phyloP scores from a whole-genome alignment of 2,113 vertebrate species.

The Ginglymostoma cirratum region DNA sequence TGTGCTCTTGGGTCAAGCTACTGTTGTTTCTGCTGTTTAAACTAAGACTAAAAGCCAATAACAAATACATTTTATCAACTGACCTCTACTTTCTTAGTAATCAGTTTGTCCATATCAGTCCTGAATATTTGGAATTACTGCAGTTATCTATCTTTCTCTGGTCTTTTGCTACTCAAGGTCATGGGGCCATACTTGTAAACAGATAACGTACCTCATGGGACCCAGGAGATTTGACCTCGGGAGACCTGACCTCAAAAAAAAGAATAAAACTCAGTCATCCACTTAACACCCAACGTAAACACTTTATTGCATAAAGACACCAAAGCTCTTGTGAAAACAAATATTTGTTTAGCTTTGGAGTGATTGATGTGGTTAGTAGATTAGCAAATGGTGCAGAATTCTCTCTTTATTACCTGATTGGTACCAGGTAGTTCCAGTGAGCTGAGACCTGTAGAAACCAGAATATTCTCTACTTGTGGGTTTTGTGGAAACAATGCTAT shows the following conservation, averaged over 20 bases:
- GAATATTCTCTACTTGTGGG: neutral
- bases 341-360: neutral
- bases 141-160: neutral
- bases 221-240: neutral
- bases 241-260: neutral
- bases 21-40: neutral
- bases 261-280: neutral
- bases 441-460: neutral
- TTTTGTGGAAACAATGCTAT: neutral
- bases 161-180: neutral
- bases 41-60: neutral
- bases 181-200: neutral
- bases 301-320: conserved; percentile 2
- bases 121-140: conserved; percentile 6
- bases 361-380: neutral
- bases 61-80: neutral
- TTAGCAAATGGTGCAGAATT: neutral
- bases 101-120: neutral
- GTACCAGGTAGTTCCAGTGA: neutral
- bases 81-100: neutral
- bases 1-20: neutral
- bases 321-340: conserved; percentile 29
- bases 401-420: conserved; percentile 3
- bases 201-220: neutral
- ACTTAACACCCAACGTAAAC: neutral